Conservation (phyloP, 53 echinoderm and acorn worm species). For the Mesocentrotus franciscanus region DNA sequence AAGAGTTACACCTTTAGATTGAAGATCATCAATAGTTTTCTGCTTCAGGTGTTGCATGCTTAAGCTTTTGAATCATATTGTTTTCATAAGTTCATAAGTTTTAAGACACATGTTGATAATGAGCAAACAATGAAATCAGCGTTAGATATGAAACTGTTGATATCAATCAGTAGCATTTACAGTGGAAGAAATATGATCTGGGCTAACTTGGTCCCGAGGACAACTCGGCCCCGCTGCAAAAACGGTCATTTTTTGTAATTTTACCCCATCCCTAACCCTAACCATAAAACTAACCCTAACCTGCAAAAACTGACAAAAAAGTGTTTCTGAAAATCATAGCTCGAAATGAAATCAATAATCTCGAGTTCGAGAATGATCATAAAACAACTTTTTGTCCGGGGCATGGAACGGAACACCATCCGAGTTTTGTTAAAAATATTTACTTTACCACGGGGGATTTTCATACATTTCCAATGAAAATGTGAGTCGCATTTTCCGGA, state of each 20-base stretch:
- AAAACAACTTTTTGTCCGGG: not conserved
- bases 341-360: not conserved
- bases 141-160: conserved; percentile 12
- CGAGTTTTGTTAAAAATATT: conserved; percentile 40
- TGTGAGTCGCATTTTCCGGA: conserved; percentile 6
- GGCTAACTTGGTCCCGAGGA: no score
- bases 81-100: no score
- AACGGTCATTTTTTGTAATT: no score
- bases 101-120: not conserved
- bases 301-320: not conserved
- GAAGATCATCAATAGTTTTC: no score
- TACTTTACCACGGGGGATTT: conserved; percentile 23
- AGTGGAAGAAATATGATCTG: not conserved
- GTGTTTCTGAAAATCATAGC: not conserved
- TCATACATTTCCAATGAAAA: not conserved
- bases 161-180: no score
- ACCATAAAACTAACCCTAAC: no score
- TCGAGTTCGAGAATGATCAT: not conserved
- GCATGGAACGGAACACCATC: not conserved
- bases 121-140: not conserved
- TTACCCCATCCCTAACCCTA: no score
- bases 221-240: no score
- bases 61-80: no score
- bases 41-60: no score
- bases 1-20: no score